phyloP scores from a whole-genome alignment of 2,113 vertebrate genomes.

The Mirza zaza region DNA sequence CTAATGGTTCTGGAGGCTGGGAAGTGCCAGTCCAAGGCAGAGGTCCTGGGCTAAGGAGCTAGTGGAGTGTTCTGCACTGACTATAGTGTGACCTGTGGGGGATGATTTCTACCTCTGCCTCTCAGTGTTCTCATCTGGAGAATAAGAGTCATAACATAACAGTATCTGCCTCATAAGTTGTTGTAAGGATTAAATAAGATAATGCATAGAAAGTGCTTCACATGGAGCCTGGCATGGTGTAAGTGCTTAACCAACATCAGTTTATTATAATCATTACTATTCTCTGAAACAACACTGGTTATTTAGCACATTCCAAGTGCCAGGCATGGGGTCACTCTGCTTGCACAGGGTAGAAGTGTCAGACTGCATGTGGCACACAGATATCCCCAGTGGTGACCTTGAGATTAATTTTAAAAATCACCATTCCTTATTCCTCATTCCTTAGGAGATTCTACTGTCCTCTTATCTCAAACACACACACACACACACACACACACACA shows the following conservation, averaged over 20 bases:
- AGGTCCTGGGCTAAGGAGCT: too few species aligned
- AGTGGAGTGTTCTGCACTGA: background rate
- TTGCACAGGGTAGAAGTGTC: background rate
- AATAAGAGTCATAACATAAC: too few species aligned
- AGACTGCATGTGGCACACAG: too few species aligned
- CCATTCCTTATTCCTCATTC: background rate
- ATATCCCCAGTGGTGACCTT: background rate
- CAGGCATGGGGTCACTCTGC: background rate
- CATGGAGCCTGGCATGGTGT: background rate
- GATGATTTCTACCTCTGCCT: background rate
- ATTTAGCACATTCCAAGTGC: too few species aligned
- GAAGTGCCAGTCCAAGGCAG: background rate
- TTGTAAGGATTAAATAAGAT: background rate
- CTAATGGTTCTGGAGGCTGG: background rate
- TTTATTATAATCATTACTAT: too few species aligned
- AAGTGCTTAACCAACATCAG: background rate
- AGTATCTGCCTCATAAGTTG: too few species aligned
- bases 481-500: too few species aligned
- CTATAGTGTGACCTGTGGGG: background rate
- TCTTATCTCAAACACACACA: background rate
- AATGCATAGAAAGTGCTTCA: too few species aligned
- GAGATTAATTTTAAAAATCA: background rate
- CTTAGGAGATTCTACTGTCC: background rate
- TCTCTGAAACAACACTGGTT: background rate
- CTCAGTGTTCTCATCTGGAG: too few species aligned